phyloP scores from a whole-genome alignment of 2,113 vertebrate species.

The Ciconia stormi region DNA sequence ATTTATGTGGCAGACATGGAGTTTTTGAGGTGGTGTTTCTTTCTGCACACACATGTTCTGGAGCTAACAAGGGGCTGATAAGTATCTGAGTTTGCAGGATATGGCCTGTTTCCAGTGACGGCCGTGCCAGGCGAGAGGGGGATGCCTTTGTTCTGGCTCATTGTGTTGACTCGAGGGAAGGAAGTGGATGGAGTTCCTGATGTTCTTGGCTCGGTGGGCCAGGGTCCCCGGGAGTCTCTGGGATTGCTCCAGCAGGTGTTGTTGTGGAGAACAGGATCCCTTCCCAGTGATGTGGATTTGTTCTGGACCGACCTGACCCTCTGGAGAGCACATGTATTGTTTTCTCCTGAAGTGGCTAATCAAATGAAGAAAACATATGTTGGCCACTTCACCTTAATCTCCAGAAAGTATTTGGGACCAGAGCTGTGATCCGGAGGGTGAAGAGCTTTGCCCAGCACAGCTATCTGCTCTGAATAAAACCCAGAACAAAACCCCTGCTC shows the following conservation, averaged over 20 bases:
- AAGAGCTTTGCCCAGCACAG: neutral
- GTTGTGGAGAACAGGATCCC: constrained; percentile 55
- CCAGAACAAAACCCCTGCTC: neutral
- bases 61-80: constrained; percentile 31
- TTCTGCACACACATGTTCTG: neutral
- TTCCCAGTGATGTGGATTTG: neutral
- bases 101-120: constrained; percentile 47
- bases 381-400: neutral
- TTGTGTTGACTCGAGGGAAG: constrained; percentile 76
- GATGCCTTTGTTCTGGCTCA: constrained; percentile 73
- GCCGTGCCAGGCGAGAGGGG: constrained; percentile 34
- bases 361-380: constrained; percentile 49
- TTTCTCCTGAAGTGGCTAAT: neutral
- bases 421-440: neutral
- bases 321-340: neutral
- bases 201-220: constrained; percentile 63
- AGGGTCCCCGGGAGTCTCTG: constrained; percentile 38
- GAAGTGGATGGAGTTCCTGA: constrained; percentile 70
- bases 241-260: constrained; percentile 72
- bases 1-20: neutral
- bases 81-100: constrained; percentile 51
- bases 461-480: neutral
- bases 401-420: neutral
- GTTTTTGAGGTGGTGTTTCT: neutral
- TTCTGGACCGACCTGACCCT: neutral